Conservation (phyloP, 2,113 vertebrate species). For the Pomatorhinus ruficollis region DNA sequence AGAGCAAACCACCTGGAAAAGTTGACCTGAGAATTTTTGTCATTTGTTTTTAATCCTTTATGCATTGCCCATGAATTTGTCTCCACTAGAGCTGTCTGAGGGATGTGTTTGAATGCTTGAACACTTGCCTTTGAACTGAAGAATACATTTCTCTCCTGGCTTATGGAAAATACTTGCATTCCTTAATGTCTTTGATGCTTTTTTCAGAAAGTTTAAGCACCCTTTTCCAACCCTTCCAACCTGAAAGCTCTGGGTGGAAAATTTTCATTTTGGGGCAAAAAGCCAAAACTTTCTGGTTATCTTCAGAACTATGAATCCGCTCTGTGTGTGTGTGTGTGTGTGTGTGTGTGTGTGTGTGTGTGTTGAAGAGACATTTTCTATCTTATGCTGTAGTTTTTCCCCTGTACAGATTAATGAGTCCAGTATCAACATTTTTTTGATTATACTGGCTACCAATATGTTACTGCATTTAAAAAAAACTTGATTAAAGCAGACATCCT, state of each 20-base stretch:
- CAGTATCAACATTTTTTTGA: not conserved
- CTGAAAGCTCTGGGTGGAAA: not conserved
- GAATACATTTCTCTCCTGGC: not conserved
- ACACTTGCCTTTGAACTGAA: not conserved
- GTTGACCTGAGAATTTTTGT: not conserved
- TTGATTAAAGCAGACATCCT: not conserved
- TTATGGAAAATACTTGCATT: not conserved
- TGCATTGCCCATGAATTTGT: not conserved
- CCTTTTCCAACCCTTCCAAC: not conserved
- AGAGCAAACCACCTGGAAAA: not conserved
- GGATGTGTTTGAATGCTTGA: not conserved
- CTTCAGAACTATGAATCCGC: not conserved
- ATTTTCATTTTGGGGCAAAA: not conserved
- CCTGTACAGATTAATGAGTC: not conserved
- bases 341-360: not conserved
- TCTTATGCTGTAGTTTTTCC: not conserved
- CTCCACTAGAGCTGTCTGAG: not conserved
- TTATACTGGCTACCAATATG: not conserved
- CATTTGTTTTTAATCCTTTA: not conserved
- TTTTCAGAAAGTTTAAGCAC: not conserved
- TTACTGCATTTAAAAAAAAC: not conserved
- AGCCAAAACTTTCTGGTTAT: not conserved
- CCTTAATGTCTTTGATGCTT: not conserved
- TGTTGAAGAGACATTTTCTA: not conserved
- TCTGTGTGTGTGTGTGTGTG: not conserved